A percentile compares a stretch with the other conserved stretches of the same genome.
These are phyloP conservation scores for Anser brachyrhynchus DNA, from an alignment of 2,113 vertebrate species.

Conservation along the genomic window DNA sequence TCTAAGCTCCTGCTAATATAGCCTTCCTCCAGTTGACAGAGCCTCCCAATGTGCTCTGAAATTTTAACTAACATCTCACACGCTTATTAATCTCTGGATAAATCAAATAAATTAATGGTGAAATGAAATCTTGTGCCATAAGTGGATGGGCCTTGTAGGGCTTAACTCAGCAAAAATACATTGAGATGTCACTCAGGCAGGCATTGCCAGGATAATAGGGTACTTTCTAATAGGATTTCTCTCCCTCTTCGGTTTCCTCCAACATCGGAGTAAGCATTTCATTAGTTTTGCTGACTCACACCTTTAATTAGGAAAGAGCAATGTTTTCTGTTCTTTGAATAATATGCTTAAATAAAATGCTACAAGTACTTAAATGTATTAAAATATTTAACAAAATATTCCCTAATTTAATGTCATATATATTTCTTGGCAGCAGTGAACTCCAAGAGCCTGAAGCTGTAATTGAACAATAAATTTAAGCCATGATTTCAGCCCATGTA, in stretches of 20 bases:
- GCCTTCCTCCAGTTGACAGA: not conserved
- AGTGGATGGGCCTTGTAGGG: conserved; percentile 50
- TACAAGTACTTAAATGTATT: conserved; percentile 58
- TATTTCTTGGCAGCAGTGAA: conserved; percentile 65
- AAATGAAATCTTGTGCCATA: conserved; percentile 60
- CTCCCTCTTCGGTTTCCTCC: conserved; percentile 38
- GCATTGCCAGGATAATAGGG: conserved; percentile 17
- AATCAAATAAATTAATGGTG: conserved; percentile 66
- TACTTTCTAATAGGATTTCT: conserved; percentile 48
- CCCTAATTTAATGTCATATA: conserved; percentile 64
- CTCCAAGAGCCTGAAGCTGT: conserved; percentile 53
- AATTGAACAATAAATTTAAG: conserved; percentile 67
- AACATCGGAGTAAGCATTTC: conserved; percentile 40
- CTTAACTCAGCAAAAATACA: conserved; percentile 68
- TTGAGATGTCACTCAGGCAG: conserved; percentile 50
- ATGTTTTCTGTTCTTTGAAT: conserved; percentile 66
- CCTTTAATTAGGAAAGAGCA: conserved; percentile 71
- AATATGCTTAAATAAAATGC: conserved; percentile 63
- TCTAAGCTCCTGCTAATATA: not conserved
- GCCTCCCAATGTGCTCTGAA: conserved; percentile 2
- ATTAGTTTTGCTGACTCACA: conserved; percentile 63
- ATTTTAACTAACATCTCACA: conserved; percentile 47
- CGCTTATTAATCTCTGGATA: conserved; percentile 55
- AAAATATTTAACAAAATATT: conserved; percentile 68
- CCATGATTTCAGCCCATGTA: conserved; percentile 42